These are phyloP conservation scores for Akabosia matsudoensis DNA, from an alignment of 1,140 invertebrate species.

Conservation along the genomic window DNA sequence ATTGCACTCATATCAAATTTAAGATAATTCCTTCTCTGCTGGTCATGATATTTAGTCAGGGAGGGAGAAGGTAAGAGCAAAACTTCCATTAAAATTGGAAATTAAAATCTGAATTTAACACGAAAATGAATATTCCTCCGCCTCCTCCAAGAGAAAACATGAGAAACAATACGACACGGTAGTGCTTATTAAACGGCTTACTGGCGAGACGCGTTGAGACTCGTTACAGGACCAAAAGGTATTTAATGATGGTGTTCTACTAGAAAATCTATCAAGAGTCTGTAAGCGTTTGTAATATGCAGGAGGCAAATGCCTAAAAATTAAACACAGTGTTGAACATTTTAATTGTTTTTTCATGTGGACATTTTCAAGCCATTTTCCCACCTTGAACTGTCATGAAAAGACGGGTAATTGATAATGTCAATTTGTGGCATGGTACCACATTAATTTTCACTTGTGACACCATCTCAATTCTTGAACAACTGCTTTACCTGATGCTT, in stretches of 20 bases:
- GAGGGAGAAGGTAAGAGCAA: background rate
- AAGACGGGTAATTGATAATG: constrained; percentile 14
- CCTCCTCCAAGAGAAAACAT: background rate
- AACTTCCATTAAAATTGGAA: background rate
- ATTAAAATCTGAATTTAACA: constrained; percentile 18
- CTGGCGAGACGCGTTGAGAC: no score
- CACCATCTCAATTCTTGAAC: background rate
- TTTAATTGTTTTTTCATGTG: constrained; percentile 23
- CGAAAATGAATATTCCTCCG: background rate
- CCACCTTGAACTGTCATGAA: constrained; percentile 6
- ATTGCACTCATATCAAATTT: constrained; percentile 22
- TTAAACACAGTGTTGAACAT: background rate
- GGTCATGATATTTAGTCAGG: background rate
- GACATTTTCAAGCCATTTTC: constrained; percentile 15
- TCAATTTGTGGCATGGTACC: background rate
- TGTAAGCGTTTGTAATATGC: background rate
- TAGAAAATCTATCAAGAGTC: background rate
- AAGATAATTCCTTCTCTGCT: background rate
- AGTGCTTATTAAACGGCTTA: background rate
- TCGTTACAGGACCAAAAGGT: background rate
- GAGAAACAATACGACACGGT: background rate
- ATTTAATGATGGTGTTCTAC: background rate
- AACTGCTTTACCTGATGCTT: background rate
- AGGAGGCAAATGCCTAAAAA: background rate
- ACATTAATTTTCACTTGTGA: constrained; percentile 23